These are phyloP conservation scores for Protaetia brevitarsis DNA, from an alignment of 1,140 invertebrate species.

Conservation along the genomic window DNA sequence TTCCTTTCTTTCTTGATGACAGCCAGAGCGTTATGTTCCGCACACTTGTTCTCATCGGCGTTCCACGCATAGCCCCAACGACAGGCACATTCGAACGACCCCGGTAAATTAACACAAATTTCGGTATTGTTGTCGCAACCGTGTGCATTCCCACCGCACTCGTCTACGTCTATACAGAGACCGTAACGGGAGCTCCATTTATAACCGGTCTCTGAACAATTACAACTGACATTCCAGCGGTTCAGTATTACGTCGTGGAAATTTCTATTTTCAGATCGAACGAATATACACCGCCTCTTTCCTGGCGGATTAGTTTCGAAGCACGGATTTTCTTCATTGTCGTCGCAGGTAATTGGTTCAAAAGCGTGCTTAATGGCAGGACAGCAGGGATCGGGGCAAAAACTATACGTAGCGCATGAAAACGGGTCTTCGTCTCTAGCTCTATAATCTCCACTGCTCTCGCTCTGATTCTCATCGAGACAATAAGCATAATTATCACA, in stretches of 20 bases:
- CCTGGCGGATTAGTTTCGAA: constrained; percentile 41
- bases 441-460: constrained; percentile 53
- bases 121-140: constrained; percentile 50
- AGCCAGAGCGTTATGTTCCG: constrained; percentile 27
- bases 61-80: constrained; percentile 51
- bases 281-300: constrained; percentile 46
- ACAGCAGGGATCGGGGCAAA: constrained; percentile 65
- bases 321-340: constrained; percentile 51
- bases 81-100: constrained; percentile 55
- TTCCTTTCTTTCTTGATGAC: constrained; percentile 28
- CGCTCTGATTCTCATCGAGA: constrained; percentile 46
- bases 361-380: constrained; percentile 50
- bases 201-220: constrained; percentile 53
- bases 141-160: constrained; percentile 52
- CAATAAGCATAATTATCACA: constrained; percentile 64
- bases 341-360: constrained; percentile 44
- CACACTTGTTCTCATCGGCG: constrained; percentile 35
- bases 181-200: constrained; percentile 57
- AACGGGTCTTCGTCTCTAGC: constrained; percentile 56
- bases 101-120: constrained; percentile 58
- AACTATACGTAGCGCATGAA: constrained; percentile 61
- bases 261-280: constrained; percentile 52
- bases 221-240: constrained; percentile 60
- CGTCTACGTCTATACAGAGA: constrained; percentile 63
- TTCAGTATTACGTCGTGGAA: constrained; percentile 54